Conservation (phyloP, 2,113 vertebrate genomes). For the Heterochromis multidens region DNA sequence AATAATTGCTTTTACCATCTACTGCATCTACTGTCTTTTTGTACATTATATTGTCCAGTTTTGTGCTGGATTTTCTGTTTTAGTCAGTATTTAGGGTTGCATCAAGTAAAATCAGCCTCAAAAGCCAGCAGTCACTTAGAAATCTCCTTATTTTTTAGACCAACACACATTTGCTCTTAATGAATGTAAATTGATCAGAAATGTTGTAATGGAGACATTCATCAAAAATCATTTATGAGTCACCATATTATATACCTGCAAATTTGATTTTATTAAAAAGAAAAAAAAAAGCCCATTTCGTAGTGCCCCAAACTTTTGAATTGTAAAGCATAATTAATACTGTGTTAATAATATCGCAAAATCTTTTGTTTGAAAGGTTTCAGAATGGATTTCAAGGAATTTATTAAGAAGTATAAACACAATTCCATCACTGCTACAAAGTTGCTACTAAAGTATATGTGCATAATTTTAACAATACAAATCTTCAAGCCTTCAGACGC, state of each 20-base stretch:
- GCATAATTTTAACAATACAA: constrained; percentile 1
- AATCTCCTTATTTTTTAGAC: too few relatives aligned
- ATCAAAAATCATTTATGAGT: background rate
- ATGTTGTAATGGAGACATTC: background rate
- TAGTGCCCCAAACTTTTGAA: background rate
- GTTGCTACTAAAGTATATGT: background rate
- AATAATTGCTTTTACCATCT: background rate
- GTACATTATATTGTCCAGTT: background rate
- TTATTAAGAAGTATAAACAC: background rate
- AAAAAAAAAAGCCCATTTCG: background rate
- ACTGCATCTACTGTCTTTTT: background rate
- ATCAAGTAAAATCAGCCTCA: background rate
- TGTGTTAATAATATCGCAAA: background rate
- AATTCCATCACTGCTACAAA: background rate
- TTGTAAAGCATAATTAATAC: background rate
- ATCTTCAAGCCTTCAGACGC: constrained; percentile 1
- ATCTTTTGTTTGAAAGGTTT: background rate
- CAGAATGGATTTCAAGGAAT: background rate
- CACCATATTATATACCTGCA: background rate
- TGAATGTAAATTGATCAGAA: background rate
- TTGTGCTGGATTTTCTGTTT: background rate
- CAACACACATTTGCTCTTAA: background rate
- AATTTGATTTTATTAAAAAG: background rate
- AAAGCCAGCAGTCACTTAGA: too few relatives aligned
- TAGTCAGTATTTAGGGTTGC: background rate